These are phyloP conservation scores for Erethizon dorsatum DNA, from an alignment of 2,797 vertebrate species.

Conservation along the genomic window DNA sequence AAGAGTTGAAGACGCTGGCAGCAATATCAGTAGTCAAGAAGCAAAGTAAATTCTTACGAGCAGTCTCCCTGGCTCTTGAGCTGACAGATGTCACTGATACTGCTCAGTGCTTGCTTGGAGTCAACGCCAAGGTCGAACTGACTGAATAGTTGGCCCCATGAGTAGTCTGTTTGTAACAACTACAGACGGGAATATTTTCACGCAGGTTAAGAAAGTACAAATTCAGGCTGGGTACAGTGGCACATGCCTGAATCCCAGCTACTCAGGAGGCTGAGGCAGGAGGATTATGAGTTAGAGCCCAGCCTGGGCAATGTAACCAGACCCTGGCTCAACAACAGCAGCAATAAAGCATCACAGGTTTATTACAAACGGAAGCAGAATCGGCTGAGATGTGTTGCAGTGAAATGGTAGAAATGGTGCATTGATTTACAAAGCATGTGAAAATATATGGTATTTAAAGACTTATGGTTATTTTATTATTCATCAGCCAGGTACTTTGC, in stretches of 20 bases:
- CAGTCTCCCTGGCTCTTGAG: neutral
- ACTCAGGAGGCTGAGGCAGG: neutral
- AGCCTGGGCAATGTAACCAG: neutral
- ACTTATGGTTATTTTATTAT: neutral
- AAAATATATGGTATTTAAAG: neutral
- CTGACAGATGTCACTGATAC: neutral
- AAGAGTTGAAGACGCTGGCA: neutral
- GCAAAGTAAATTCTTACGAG: neutral
- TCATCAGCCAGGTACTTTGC: neutral
- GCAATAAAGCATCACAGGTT: neutral
- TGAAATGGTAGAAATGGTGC: neutral
- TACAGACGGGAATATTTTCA: constrained; percentile 16
- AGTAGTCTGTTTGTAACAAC: neutral
- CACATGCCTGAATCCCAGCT: neutral
- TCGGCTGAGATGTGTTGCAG: neutral
- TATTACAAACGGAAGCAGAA: neutral
- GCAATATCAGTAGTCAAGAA: neutral
- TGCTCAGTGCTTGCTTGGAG: neutral
- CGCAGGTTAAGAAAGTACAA: neutral
- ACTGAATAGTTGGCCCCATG: neutral
- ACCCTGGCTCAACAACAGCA: neutral
- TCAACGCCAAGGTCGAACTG: neutral
- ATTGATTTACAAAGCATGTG: constrained; percentile 5
- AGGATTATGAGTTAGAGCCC: neutral
- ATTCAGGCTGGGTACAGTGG: neutral